Evolutionary conservation across 2,888 invertebrate genomes (phyloP).

Genomic region (Argynnis bischoffii): DNA sequence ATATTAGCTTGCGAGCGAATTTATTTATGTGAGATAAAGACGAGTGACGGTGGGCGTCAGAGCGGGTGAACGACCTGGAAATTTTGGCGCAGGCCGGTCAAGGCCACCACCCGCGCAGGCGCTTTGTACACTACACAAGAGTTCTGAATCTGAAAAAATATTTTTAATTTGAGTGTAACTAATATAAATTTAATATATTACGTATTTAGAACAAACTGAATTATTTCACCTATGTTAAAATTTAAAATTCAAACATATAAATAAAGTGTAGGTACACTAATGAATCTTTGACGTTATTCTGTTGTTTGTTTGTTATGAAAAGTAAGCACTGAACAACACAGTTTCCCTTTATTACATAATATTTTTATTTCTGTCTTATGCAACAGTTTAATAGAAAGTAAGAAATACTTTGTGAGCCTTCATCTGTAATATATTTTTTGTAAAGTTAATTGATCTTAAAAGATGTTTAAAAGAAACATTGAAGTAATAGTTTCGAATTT

Average conservation of each 20-base stretch:
- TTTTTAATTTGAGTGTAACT: slow-evolving; percentile 23
- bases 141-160: slow-evolving; percentile 33
- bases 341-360: too few relatives aligned
- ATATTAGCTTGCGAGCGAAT: slow-evolving; percentile 48
- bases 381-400: too few relatives aligned
- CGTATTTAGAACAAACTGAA: neutral
- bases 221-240: too few relatives aligned
- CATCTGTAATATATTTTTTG: too few relatives aligned
- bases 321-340: too few relatives aligned
- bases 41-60: slow-evolving; percentile 74
- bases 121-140: slow-evolving; percentile 47
- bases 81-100: slow-evolving; percentile 82
- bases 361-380: too few relatives aligned
- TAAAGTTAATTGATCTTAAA: neutral
- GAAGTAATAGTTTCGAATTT: neutral
- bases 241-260: too few relatives aligned
- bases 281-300: too few relatives aligned
- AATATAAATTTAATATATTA: slow-evolving; percentile 9
- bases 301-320: too few relatives aligned
- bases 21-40: slow-evolving; percentile 75
- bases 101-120: slow-evolving; percentile 72
- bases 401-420: too few relatives aligned
- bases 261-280: too few relatives aligned
- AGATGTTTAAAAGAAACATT: neutral
- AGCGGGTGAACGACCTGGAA: slow-evolving; percentile 78